Evolutionary conservation across 2,888 invertebrate species (phyloP).

Genomic region (Callimorpha dominula): DNA sequence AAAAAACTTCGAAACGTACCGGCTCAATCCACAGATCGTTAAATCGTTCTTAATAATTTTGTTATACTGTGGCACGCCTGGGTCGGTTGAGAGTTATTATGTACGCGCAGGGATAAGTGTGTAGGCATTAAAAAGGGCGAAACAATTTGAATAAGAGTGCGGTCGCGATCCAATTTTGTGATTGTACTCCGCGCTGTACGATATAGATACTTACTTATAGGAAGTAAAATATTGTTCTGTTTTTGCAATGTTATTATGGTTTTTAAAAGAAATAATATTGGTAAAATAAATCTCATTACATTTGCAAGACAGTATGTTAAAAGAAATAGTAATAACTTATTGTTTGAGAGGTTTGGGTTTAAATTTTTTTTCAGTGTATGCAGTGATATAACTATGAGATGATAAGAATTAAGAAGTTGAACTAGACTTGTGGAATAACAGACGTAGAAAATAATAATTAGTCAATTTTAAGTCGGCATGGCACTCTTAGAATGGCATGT

Average conservation of each 20-base stretch:
- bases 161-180: conserved; percentile 63
- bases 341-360: too few species aligned
- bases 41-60: neutral
- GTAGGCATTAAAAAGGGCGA: conserved; percentile 65
- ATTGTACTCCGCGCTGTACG: conserved; percentile 49
- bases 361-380: too few species aligned
- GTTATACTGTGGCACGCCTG: conserved; percentile 42
- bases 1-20: neutral
- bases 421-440: too few species aligned
- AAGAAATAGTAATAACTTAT: too few species aligned
- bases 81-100: conserved; percentile 36
- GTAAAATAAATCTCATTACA: neutral
- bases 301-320: neutral
- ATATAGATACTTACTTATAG: conserved; percentile 29
- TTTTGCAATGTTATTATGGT: neutral
- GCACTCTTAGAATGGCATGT: too few species aligned
- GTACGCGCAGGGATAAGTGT: conserved; percentile 52
- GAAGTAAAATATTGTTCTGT: conserved; percentile 16
- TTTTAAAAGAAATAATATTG: neutral
- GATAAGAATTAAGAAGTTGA: too few species aligned
- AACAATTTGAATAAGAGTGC: conserved; percentile 64
- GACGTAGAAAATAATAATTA: too few species aligned
- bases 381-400: too few species aligned
- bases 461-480: too few species aligned
- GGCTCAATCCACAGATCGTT: conserved; percentile 11